Evolutionary conservation across 1,140 invertebrate genomes (phyloP), one percentile per base, ranked within the genome.

Genomic region (Leptinotarsa texana): DNA sequence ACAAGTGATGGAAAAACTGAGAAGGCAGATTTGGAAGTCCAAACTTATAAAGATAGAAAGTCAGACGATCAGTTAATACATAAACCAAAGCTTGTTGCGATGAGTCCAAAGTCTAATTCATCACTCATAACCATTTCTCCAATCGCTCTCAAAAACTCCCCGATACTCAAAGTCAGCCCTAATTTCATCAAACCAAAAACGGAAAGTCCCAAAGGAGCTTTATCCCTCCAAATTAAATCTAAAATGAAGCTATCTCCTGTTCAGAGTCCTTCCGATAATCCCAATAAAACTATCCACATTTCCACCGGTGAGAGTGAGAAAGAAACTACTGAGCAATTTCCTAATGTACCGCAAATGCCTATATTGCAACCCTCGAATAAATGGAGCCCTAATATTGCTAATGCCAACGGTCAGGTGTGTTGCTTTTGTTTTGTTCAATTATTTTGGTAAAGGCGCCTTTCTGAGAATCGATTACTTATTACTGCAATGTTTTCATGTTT

Each of bases 141-240:
- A 4, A 72, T 80, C 33, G 78, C 78, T 6, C 74, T 82, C 70
- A 82, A 82, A 75, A 81, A 79, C 49, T 82, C 81, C 1, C 81
- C 81, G 3, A 73, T 79, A 13, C 47, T 82, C 17, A 82, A 80
- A 80, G 80, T 82, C 6, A 80, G 78, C 49, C 81, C 81, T 3
- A 80, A 81, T 75, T 79, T 81, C 42, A 74, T 80, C 3, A 84
- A 84, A 77, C 82, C 83, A 15, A 80, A 80, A 62, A 78, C 73
- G 18, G 82, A 82, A 74, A 84, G 80, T 61, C 82, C 80, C 4
- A 84, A 83, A 79, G 83, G 83, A 21, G 83, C 83, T 15, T 69
- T 84, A n/a, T 82, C 83, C 17, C 73, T 81, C 15, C 83, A 84
- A 75, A 82, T 84, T 27, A 81, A 83, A 74, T 81, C 83, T 11